Percentiles rank a stretch among this genome's conserved stretches.
Conservation (phyloP, 2,888 invertebrate species). For the Idaea straminata region DNA sequence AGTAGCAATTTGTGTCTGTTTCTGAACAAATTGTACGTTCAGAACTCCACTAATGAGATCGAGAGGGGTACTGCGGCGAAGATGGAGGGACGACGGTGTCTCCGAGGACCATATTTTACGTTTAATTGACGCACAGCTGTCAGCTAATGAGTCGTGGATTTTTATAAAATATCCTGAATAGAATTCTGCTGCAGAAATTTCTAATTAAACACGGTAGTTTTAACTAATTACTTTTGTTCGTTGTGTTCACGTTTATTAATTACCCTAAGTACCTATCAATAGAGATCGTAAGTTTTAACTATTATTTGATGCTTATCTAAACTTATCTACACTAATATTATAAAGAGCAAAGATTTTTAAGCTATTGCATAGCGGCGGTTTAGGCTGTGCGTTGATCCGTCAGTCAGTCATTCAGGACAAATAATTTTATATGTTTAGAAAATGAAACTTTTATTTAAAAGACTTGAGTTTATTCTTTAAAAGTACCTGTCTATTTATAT, state of each 20-base stretch:
- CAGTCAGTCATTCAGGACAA: no score
- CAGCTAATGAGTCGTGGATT: constrained; percentile 73
- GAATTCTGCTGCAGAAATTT: constrained; percentile 20
- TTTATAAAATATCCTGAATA: constrained; percentile 54
- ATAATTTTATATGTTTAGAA: no score
- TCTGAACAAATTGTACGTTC: constrained; percentile 75
- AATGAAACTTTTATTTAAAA: neutral
- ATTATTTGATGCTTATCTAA: neutral
- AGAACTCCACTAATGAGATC: constrained; percentile 73
- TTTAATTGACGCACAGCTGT: constrained; percentile 78
- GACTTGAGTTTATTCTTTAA: neutral
- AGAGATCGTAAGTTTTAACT: constrained; percentile 3
- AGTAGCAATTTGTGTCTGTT: constrained; percentile 73
- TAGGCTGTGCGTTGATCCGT: no score
- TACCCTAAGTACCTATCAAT: neutral
- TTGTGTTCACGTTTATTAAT: neutral
- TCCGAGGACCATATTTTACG: constrained; percentile 74
- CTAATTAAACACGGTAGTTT: constrained; percentile 19
- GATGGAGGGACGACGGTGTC: constrained; percentile 45
- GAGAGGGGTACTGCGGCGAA: constrained; percentile 44
- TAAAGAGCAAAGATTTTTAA: no score
- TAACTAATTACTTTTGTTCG: constrained; percentile 2
- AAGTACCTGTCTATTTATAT: neutral
- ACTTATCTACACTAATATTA: no score
- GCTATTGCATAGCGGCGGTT: no score